These are phyloP conservation scores for Sebastes schlegelii DNA, from an alignment of 2,113 vertebrate species.

Conservation along the genomic window DNA sequence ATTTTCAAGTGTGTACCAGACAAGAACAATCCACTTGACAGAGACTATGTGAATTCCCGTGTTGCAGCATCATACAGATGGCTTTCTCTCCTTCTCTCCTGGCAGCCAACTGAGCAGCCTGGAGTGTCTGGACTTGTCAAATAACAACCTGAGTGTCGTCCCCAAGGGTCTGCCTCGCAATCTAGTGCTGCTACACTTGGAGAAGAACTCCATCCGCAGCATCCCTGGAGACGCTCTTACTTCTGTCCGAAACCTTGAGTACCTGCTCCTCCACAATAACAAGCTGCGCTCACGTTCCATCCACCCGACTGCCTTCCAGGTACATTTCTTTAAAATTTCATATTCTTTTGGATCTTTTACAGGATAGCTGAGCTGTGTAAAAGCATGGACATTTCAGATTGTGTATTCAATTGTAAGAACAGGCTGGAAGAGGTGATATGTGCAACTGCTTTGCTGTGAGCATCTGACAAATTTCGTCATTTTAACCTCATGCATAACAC, in stretches of 20 bases:
- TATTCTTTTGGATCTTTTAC: background rate
- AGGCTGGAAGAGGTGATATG: background rate
- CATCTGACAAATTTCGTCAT: no score
- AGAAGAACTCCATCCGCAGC: constrained; percentile 92
- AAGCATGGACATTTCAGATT: background rate
- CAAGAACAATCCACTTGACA: background rate
- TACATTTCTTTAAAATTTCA: constrained; percentile 20
- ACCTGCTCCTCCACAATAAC: constrained; percentile 97
- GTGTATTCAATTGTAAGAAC: background rate
- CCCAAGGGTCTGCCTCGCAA: constrained; percentile 92
- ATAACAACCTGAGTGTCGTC: constrained; percentile 94
- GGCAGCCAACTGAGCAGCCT: constrained; percentile 91
- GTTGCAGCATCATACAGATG: background rate
- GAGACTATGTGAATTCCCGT: background rate
- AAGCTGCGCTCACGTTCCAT: constrained; percentile 90
- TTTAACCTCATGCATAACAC: background rate
- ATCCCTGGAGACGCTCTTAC: constrained; percentile 88
- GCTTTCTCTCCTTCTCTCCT: constrained; percentile 25
- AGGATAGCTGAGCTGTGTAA: background rate
- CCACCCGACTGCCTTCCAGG: constrained; percentile 90
- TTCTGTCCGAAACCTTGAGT: constrained; percentile 92
- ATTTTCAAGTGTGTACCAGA: background rate
- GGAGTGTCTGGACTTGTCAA: constrained; percentile 96
- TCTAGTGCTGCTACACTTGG: constrained; percentile 94
- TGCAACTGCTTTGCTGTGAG: background rate